These are phyloP conservation scores for Alcedo quadribrachys DNA, from an alignment of 2,797 vertebrate genomes.

Conservation along the genomic window DNA sequence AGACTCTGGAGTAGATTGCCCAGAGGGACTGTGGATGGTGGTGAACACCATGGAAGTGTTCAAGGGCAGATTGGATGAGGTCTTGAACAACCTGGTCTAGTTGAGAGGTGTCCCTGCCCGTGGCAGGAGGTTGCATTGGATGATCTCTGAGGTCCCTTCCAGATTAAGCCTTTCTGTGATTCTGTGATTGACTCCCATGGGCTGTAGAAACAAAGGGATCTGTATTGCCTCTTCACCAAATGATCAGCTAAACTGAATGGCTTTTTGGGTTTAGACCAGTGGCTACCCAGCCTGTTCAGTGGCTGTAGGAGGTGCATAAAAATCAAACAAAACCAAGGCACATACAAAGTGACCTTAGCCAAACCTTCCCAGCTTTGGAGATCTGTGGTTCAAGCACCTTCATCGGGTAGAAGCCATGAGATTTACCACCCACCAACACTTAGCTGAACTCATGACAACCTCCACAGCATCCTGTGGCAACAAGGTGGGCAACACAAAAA, in stretches of 20 bases:
- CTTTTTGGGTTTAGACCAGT: background rate
- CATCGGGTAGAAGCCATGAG: background rate
- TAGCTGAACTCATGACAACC: background rate
- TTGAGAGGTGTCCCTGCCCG: too few relatives aligned
- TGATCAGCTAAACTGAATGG: background rate
- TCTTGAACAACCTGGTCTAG: too few relatives aligned
- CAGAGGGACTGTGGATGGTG: too few relatives aligned
- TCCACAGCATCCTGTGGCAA: background rate
- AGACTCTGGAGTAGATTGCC: too few relatives aligned
- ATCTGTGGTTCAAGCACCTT: background rate
- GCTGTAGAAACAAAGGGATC: background rate
- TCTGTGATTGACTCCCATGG: background rate
- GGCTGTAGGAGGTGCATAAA: background rate
- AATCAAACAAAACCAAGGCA: background rate
- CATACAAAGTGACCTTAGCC: background rate
- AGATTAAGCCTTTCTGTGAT: background rate
- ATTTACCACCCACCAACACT: background rate
- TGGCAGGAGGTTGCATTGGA: too few relatives aligned
- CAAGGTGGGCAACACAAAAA: background rate
- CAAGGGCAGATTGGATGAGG: too few relatives aligned
- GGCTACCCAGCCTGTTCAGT: background rate
- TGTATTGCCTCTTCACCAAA: background rate
- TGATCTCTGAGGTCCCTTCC: too few relatives aligned
- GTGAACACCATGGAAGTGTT: too few relatives aligned
- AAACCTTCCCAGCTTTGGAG: background rate